Conservation (phyloP, 2,888 invertebrate genomes). For the Netelia inedita region DNA sequence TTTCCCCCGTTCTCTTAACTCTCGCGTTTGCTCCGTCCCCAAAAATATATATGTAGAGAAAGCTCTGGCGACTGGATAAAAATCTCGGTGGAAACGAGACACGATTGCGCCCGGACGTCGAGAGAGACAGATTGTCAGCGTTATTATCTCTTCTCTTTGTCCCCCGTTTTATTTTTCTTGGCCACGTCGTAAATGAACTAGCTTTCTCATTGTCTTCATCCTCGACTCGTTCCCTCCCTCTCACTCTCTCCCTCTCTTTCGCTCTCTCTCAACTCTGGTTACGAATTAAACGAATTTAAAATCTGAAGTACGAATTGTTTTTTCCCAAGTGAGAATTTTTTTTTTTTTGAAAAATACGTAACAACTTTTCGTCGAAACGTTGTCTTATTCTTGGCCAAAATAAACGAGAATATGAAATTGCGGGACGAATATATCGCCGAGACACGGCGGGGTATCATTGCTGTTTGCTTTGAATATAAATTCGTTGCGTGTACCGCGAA, state of each 20-base stretch:
- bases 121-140: conserved; percentile 42
- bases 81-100: conserved; percentile 71
- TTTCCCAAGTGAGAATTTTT: neutral
- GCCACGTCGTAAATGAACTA: conserved; percentile 6
- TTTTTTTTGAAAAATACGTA: neutral
- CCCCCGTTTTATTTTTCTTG: conserved; percentile 47
- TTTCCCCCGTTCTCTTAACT: conserved; percentile 40
- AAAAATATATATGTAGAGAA: conserved; percentile 10
- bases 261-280: neutral
- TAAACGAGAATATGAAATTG: conserved; percentile 31
- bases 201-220: conserved; percentile 5
- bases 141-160: conserved; percentile 65
- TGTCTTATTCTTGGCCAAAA: neutral
- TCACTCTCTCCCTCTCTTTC: neutral
- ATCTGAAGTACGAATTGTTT: conserved; percentile 1
- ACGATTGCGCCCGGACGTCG: conserved; percentile 39
- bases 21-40: conserved; percentile 28
- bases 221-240: conserved; percentile 1
- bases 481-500: conserved; percentile 12
- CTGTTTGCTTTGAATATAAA: conserved; percentile 37
- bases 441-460: conserved; percentile 11
- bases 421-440: conserved; percentile 19
- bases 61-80: conserved; percentile 68
- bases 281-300: conserved; percentile 4
- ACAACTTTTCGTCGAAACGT: neutral